Evolutionary conservation across 2,113 vertebrate genomes (phyloP).

Genomic region (Oreotragus oreotragus): DNA sequence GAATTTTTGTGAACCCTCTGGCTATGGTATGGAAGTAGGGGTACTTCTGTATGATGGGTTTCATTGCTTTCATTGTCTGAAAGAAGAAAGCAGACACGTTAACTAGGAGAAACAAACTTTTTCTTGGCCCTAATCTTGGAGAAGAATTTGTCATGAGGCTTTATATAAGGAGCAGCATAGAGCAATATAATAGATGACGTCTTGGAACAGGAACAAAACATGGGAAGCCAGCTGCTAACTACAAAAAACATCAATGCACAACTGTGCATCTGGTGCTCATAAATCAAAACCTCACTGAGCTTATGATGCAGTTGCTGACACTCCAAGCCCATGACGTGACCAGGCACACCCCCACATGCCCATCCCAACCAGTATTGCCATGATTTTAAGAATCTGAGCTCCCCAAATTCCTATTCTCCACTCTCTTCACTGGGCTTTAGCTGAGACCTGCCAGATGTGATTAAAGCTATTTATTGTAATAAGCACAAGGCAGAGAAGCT

Average conservation of each 20-base stretch:
- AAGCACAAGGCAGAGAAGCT: background rate
- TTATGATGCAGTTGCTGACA: constrained; percentile 18
- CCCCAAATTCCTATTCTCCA: background rate
- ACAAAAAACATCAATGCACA: constrained; percentile 39
- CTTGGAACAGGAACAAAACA: constrained; percentile 49
- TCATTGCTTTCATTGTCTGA: background rate
- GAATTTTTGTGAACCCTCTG: background rate
- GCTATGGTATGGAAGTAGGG: background rate
- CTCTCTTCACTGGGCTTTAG: background rate
- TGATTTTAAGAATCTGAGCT: background rate
- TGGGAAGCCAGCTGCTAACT: constrained; percentile 31
- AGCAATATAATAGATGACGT: constrained; percentile 37
- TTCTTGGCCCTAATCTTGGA: background rate
- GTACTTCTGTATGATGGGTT: background rate
- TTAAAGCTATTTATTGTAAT: background rate
- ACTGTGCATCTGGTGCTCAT: constrained; percentile 53
- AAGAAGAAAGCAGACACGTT: background rate
- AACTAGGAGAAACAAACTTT: constrained; percentile 15
- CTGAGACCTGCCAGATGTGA: background rate
- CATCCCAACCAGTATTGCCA: background rate
- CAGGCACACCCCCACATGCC: background rate
- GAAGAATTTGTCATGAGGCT: constrained; percentile 41
- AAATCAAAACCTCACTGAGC: constrained; percentile 49
- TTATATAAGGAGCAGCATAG: constrained; percentile 21
- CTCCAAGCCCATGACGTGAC: constrained; percentile 13